Evolutionary conservation across 2,888 invertebrate species (phyloP).

Genomic region (Drosophila nr. perissopoda): DNA sequence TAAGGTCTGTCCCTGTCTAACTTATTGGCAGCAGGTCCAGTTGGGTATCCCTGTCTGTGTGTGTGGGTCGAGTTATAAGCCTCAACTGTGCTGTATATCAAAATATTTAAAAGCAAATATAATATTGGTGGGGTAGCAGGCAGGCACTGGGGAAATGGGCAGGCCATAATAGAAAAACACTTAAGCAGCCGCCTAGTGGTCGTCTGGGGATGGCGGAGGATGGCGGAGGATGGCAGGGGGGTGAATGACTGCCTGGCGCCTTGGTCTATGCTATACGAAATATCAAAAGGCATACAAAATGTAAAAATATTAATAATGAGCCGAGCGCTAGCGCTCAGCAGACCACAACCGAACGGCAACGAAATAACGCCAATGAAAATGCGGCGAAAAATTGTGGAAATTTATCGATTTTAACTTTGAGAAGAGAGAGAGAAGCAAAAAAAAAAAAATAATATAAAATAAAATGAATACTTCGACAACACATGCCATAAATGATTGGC

Average conservation of each 20-base stretch:
- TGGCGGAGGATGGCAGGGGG: background rate
- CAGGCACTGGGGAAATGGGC: slow-evolving; percentile 60
- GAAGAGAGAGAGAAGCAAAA: slow-evolving; percentile 35
- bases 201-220: slow-evolving; percentile 19
- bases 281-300: slow-evolving; percentile 76
- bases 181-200: slow-evolving; percentile 67
- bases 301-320: slow-evolving; percentile 79
- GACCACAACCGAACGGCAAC: slow-evolving; percentile 28
- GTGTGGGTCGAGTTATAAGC: slow-evolving; percentile 69
- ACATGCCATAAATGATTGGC: slow-evolving; percentile 56
- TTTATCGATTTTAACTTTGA: slow-evolving; percentile 82
- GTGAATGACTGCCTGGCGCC: slow-evolving; percentile 41
- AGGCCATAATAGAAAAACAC: slow-evolving; percentile 80
- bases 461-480: slow-evolving; percentile 41
- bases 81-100: slow-evolving; percentile 81
- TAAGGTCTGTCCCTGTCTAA: background rate
- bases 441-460: slow-evolving; percentile 30
- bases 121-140: slow-evolving; percentile 64
- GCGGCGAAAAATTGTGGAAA: slow-evolving; percentile 63
- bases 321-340: slow-evolving; percentile 66
- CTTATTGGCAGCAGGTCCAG: slow-evolving; percentile 6
- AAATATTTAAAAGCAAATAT: slow-evolving; percentile 84
- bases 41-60: slow-evolving; percentile 39
- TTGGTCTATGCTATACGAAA: slow-evolving; percentile 41
- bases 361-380: slow-evolving; percentile 53